Percentiles rank a stretch among this genome's conserved stretches.
Conservation (phyloP, 2,113 vertebrate species). For the Stigmatopora argus region DNA sequence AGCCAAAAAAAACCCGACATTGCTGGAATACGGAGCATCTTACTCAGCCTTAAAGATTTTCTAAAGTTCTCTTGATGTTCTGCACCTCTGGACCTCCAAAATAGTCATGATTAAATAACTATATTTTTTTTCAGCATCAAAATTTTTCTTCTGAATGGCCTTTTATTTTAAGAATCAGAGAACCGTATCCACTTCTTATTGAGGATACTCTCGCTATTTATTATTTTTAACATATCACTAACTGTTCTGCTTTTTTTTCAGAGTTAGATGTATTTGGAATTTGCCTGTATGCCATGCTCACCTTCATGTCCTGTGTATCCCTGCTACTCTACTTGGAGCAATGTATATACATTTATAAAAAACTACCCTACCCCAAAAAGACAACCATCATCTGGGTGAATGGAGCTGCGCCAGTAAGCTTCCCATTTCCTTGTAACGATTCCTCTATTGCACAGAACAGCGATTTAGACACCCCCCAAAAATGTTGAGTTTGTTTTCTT, state of each 20-base stretch:
- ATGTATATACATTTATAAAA: constrained; percentile 75
- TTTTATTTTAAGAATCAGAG: neutral
- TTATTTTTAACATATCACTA: neutral
- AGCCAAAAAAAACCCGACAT: neutral
- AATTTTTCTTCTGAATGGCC: neutral
- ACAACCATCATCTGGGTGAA: constrained; percentile 80
- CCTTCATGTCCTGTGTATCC: constrained; percentile 73
- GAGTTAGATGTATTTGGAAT: constrained; percentile 73
- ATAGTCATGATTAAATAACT: too few species aligned
- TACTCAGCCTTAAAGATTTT: neutral
- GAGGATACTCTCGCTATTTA: neutral
- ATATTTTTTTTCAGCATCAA: neutral
- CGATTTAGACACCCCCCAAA: neutral
- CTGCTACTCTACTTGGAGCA: constrained; percentile 79
- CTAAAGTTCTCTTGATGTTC: neutral
- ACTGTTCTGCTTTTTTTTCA: constrained; percentile 26
- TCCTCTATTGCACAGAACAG: neutral
- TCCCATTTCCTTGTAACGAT: neutral
- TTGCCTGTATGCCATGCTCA: constrained; percentile 74
- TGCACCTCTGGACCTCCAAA: neutral
- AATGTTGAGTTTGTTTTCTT: too few species aligned
- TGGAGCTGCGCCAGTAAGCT: constrained; percentile 81
- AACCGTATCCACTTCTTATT: neutral
- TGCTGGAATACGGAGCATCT: neutral
- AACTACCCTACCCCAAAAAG: constrained; percentile 74